phyloP scores from a whole-genome alignment of 2,113 vertebrate species.

The Calyptomena viridis region DNA sequence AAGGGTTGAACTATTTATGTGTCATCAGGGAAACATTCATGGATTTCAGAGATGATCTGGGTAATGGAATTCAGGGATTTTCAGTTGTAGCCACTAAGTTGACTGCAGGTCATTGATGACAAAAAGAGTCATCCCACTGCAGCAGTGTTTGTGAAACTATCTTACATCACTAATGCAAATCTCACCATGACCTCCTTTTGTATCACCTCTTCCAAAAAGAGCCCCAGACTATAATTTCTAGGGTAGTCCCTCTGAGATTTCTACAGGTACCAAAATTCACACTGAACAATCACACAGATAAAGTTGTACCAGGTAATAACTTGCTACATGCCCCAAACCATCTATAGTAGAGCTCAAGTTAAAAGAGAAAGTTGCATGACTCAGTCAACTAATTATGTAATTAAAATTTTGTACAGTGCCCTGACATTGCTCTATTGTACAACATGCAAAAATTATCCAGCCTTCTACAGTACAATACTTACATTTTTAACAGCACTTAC shows the following conservation, averaged over 20 bases:
- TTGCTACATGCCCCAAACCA: neutral
- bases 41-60: conserved; percentile 29
- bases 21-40: neutral
- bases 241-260: neutral
- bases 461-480: neutral
- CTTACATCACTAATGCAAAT: neutral
- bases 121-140: neutral
- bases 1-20: neutral
- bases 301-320: neutral
- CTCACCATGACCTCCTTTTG: neutral
- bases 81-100: neutral
- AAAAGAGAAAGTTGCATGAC: neutral
- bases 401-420: neutral
- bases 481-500: neutral
- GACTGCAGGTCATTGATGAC: neutral
- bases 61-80: conserved; percentile 24
- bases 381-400: neutral
- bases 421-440: neutral
- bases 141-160: neutral
- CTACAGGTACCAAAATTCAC: neutral
- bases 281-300: neutral
- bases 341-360: neutral
- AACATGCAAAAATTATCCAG: neutral
- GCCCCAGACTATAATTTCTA: neutral
- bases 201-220: neutral